Evolutionary conservation across 2,113 vertebrate genomes (phyloP).

Genomic region (Perca flavescens): DNA sequence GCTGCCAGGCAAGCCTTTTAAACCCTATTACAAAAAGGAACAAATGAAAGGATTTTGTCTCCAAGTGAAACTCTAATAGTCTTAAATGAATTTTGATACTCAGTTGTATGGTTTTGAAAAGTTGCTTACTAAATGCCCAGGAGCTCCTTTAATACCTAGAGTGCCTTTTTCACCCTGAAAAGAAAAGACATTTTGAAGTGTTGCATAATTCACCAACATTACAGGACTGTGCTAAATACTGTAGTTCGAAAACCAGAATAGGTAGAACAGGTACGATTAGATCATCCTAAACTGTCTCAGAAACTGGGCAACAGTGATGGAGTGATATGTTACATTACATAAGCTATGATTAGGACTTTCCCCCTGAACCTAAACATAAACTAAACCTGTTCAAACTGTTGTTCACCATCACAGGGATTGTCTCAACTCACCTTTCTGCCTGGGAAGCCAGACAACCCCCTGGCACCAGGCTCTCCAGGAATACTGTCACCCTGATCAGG

Average conservation of each 20-base stretch:
- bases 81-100: not conserved
- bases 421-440: conserved; percentile 83
- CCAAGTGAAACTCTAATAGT: not conserved
- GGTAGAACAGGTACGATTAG: not conserved
- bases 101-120: not conserved
- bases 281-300: not conserved
- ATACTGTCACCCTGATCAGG: conserved; percentile 84
- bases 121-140: conserved; percentile 84
- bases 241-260: not conserved
- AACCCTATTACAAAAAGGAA: conserved; percentile 78
- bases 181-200: not conserved
- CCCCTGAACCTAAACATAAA: not conserved
- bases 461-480: conserved; percentile 83
- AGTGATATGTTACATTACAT: not conserved
- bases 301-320: not conserved
- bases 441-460: conserved; percentile 84
- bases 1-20: conserved; percentile 83
- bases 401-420: not conserved
- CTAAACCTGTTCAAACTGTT: not conserved
- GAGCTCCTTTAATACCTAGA: conserved; percentile 79
- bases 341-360: not conserved
- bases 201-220: not conserved
- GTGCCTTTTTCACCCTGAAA: conserved; percentile 87
- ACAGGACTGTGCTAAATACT: not conserved
- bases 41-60: not conserved